These are phyloP conservation scores for Aspidapion aeneum DNA, from an alignment of 2,888 invertebrate species.

Conservation along the genomic window DNA sequence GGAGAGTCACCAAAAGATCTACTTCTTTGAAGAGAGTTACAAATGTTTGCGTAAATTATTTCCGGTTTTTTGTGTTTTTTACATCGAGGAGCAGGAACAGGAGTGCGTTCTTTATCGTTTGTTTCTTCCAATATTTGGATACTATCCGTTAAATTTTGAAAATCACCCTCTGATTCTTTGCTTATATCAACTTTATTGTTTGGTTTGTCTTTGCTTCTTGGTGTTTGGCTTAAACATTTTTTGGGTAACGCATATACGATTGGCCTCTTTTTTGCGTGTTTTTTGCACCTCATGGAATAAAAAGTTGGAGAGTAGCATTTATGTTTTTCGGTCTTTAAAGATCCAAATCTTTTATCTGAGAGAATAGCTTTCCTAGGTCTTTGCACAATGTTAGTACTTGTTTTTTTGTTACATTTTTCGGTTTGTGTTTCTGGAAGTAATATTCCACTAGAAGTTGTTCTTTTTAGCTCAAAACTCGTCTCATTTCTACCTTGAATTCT, in stretches of 20 bases:
- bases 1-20: slow-evolving; percentile 17
- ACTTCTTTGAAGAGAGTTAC: slow-evolving; percentile 31
- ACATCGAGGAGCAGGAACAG: slow-evolving; percentile 57
- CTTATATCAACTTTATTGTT: slow-evolving; percentile 33
- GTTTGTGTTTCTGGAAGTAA: slow-evolving; percentile 8
- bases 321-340: slow-evolving; percentile 44
- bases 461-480: slow-evolving; percentile 36
- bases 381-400: slow-evolving; percentile 17
- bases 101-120: slow-evolving; percentile 39
- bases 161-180: slow-evolving; percentile 47
- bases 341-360: slow-evolving; percentile 41
- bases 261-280: slow-evolving; percentile 45
- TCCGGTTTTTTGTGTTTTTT: slow-evolving; percentile 38
- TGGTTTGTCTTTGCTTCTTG: slow-evolving; percentile 13
- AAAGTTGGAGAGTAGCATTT: slow-evolving; percentile 48
- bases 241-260: slow-evolving; percentile 44
- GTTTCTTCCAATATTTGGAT: slow-evolving; percentile 59
- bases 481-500: slow-evolving; percentile 39
- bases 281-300: slow-evolving; percentile 47
- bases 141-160: slow-evolving; percentile 64
- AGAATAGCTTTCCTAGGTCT: slow-evolving; percentile 21
- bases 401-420: slow-evolving; percentile 7
- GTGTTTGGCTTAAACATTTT: slow-evolving; percentile 33
- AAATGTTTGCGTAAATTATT: slow-evolving; percentile 40
- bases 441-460: slow-evolving; percentile 39